Evolutionary conservation across 2,113 vertebrate species (phyloP).

Genomic region (Thermophis baileyi): DNA sequence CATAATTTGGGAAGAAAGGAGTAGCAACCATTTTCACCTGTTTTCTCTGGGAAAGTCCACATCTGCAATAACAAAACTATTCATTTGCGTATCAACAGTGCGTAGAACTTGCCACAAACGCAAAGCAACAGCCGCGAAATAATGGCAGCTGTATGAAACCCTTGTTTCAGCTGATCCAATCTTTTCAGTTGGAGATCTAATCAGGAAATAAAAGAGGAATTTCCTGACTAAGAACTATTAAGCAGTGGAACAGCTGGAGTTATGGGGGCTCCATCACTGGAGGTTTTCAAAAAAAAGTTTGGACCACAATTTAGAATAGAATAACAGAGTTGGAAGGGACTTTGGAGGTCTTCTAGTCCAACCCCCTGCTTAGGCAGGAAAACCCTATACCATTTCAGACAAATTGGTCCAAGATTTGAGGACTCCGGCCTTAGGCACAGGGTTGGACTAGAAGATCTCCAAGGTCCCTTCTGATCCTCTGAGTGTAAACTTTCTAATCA

Average conservation of each 20-base stretch:
- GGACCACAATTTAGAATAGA: no score
- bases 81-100: neutral
- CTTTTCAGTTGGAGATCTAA: neutral
- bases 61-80: neutral
- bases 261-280: no score
- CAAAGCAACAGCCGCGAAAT: neutral
- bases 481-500: neutral
- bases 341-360: no score
- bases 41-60: neutral
- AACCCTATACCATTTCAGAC: no score
- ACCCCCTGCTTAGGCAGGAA: no score
- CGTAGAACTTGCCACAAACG: neutral
- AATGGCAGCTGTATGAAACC: neutral
- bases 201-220: neutral
- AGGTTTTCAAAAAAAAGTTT: no score
- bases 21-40: neutral
- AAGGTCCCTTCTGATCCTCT: no score
- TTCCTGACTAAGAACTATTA: neutral
- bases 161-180: neutral
- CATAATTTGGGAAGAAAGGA: neutral
- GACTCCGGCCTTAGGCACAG: no score
- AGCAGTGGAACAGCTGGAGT: no score
- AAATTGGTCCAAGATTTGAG: no score
- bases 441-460: no score
- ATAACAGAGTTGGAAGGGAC: no score